Evolutionary conservation across 2,113 vertebrate species (phyloP).

Genomic region (Pseudorectes ferrugineus): DNA sequence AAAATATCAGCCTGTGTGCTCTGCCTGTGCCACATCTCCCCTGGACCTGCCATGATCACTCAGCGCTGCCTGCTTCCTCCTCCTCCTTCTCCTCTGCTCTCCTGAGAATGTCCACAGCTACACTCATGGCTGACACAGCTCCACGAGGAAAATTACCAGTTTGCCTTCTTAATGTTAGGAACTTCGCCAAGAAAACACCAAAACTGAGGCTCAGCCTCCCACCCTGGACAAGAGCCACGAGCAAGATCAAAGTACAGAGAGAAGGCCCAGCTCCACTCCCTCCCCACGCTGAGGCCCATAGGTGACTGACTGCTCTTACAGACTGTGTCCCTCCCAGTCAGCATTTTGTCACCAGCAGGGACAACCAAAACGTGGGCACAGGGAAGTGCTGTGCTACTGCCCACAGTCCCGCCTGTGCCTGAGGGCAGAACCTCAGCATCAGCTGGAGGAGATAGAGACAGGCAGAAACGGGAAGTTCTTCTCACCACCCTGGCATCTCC

Average conservation of each 20-base stretch:
- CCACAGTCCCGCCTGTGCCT: background rate
- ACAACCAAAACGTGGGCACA: background rate
- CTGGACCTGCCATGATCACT: background rate
- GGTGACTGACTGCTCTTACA: background rate
- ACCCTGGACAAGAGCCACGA: background rate
- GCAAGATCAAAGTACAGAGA: background rate
- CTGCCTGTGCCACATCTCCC: background rate
- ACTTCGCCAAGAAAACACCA: background rate
- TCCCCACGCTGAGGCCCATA: background rate
- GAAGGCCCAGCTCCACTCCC: background rate
- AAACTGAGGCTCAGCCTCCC: background rate
- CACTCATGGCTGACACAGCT: background rate
- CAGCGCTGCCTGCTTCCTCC: background rate
- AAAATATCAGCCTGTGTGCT: background rate
- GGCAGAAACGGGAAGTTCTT: background rate
- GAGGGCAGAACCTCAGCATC: background rate
- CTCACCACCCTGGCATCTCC: background rate
- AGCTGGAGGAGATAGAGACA: background rate
- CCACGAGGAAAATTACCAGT: background rate
- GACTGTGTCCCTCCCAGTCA: rapidly evolving
- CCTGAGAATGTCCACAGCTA: background rate
- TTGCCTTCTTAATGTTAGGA: background rate
- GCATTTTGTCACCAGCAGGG: background rate
- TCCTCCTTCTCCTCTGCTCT: background rate
- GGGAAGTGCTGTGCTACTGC: background rate